Base-by-base conservation (phyloP, 2,113 vertebrate genomes). In the Cheirogaleus medius region DNA sequence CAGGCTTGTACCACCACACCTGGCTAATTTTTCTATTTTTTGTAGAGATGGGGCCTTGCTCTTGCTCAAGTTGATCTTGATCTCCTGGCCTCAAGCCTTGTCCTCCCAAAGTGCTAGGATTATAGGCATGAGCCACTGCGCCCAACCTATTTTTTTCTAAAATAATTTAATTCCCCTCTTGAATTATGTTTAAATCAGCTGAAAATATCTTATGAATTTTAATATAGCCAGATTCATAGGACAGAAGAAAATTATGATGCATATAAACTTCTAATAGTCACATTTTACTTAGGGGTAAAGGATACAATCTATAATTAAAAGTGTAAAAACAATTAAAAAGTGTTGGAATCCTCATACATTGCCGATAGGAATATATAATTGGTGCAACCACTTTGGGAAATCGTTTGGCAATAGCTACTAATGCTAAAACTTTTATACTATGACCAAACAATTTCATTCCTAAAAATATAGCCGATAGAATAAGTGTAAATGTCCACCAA, bases 371-470 rank as follows among this genome's bases (percentile, higher is more conserved):
- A 23, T 49, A 3, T 6, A 20, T 10, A 25, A 29, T 4, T 21
- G n/a, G 44, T 29, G 1, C 8, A 8, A 37, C 18, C 42, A 13
- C 68, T 76, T 39, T 10, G 23, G 77, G 60, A 69, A 29, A 1
- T 1, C 20, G 3, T 37, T 21, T 25, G 44, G 25, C n/a, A 11
- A 0, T 6, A 8, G 34, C 44, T 39, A 3, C n/a, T 34, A 6
- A 27, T n/a, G 64, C 34, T n/a, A 18, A 63, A n/a, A 25, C 5
- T 88, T 39, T 44, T 42, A 18, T 25, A 2, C 74, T n/a, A 1
- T 13, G 42, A 37, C 1, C 56, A 14, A 4, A 44, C 39, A 9
- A 18, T 8, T 29, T 34, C 20, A 12, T 56, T 69, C 66, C 87
- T 37, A n/a, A 42, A 20, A 58, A 12, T 3, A 56, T 0, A 87